Base-by-base conservation (phyloP, 2,113 vertebrate species). In the Andinoacara biseriatus region DNA sequence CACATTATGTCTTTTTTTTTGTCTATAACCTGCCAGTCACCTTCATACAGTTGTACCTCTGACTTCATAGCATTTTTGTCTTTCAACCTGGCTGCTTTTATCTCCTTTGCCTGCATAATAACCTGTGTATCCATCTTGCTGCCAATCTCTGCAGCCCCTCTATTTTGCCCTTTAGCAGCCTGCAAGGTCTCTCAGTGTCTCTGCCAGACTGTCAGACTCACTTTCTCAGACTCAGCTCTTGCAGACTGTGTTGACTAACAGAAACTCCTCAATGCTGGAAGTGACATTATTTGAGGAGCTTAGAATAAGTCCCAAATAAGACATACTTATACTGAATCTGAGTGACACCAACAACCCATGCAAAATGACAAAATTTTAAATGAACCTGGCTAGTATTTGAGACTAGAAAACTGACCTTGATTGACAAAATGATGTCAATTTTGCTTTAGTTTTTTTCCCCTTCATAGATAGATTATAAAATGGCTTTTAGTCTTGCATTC, bases 91-190 rank as follows among this genome's bases (percentile, higher is more conserved):
- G 67, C 46, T 72, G 67, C 67, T 72, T 72, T 72, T 72, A 72
- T 72, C 67, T 72, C 26, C 67, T n/a, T 72, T 72, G 46, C 67
- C 26, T 72, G 67, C 67, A 72, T 72, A 72, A 72, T 72, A 72
- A 26, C 46, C 26, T 20, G 3, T 54, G 67, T 72, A 72, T 72
- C 67, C 67, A 72, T 72, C 46, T 54, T 54, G 46, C 67, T 72
- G 67, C 67, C 67, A 72, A 54, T 54, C 67, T 72, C 67, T 72
- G 67, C 26, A 72, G 67, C 46, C 26, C 67, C 67, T 72, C 46
- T 72, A n/a, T 72, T 72, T 72, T 72, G 67, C 67, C 67, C 67
- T 72, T 72, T 72, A 72, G 67, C 46, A 72, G 67, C 67, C 67
- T 72, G 67, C 67, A 72, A 72, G 67, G 67, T 54, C 67, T 72